phyloP scores from a whole-genome alignment of 2,888 invertebrate genomes.

The Anorthoa munda region DNA sequence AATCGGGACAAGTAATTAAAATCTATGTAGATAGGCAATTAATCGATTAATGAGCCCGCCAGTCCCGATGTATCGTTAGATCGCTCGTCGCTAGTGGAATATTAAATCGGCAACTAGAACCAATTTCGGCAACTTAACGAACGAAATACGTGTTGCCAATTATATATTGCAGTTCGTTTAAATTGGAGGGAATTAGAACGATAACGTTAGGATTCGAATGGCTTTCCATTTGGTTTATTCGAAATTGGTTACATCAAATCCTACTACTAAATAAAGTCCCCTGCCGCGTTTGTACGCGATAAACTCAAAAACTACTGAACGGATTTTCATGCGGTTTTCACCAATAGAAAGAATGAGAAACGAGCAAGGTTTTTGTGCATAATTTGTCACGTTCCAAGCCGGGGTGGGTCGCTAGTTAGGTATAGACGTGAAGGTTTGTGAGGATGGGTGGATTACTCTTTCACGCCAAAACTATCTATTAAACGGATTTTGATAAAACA shows the following conservation, averaged over 20 bases:
- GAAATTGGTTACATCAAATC: not conserved
- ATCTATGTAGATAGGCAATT: slow-evolving; percentile 49
- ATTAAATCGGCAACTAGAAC: slow-evolving; percentile 32
- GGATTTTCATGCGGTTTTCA: too few species aligned
- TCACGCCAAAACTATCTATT: too few species aligned
- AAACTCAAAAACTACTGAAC: too few species aligned
- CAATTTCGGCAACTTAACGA: slow-evolving; percentile 45
- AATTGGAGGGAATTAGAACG: slow-evolving; percentile 12
- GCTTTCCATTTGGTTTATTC: not conserved
- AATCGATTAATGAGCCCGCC: slow-evolving; percentile 49
- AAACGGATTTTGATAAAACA: too few species aligned
- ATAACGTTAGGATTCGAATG: not conserved
- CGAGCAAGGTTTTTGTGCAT: too few species aligned
- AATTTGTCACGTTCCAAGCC: too few species aligned
- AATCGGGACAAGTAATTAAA: slow-evolving; percentile 48
- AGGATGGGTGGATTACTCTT: too few species aligned
- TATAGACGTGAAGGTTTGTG: too few species aligned
- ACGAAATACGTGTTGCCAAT: slow-evolving; percentile 50
- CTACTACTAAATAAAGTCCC: too few species aligned
- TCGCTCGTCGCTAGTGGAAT: slow-evolving; percentile 32
- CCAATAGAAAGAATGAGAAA: too few species aligned
- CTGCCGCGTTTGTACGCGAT: too few species aligned
- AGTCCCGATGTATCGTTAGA: slow-evolving; percentile 38
- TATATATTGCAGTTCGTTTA: slow-evolving; percentile 19
- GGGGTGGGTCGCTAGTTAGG: too few species aligned